These are phyloP conservation scores for Wasmannia auropunctata DNA, from an alignment of 1,140 invertebrate genomes.

Conservation along the genomic window DNA sequence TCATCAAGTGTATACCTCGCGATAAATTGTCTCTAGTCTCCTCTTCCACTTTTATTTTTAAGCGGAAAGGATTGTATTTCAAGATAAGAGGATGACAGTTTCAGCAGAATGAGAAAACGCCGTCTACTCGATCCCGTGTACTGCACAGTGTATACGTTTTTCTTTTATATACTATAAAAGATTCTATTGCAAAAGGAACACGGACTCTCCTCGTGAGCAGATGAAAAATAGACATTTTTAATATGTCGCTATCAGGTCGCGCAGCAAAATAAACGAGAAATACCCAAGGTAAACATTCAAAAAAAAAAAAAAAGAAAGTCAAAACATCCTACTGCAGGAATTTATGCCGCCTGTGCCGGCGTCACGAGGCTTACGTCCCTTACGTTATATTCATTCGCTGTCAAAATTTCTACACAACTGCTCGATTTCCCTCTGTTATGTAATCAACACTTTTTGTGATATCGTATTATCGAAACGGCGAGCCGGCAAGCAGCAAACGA, in stretches of 20 bases:
- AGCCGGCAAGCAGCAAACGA: slow-evolving; percentile 22
- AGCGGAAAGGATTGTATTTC: neutral
- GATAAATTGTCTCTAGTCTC: neutral
- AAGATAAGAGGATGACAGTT: neutral
- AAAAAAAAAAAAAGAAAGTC: too few species aligned
- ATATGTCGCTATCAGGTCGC: neutral
- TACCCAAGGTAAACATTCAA: neutral
- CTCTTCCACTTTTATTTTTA: slow-evolving; percentile 7
- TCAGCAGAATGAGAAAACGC: slow-evolving; percentile 10
- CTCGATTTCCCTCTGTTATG: neutral
- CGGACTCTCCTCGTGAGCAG: too few species aligned
- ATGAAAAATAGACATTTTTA: neutral
- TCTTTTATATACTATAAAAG: neutral
- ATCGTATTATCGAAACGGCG: slow-evolving; percentile 17
- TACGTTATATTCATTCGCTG: neutral
- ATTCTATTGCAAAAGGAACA: neutral
- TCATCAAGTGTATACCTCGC: neutral
- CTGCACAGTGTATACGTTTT: neutral
- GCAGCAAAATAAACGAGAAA: neutral
- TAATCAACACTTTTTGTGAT: neutral
- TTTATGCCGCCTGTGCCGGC: neutral
- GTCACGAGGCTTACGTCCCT: neutral
- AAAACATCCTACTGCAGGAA: neutral
- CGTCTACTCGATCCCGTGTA: neutral
- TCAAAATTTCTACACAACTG: neutral